Evolutionary conservation across 2,113 vertebrate species (phyloP).

Genomic region (Pygoscelis adeliae): DNA sequence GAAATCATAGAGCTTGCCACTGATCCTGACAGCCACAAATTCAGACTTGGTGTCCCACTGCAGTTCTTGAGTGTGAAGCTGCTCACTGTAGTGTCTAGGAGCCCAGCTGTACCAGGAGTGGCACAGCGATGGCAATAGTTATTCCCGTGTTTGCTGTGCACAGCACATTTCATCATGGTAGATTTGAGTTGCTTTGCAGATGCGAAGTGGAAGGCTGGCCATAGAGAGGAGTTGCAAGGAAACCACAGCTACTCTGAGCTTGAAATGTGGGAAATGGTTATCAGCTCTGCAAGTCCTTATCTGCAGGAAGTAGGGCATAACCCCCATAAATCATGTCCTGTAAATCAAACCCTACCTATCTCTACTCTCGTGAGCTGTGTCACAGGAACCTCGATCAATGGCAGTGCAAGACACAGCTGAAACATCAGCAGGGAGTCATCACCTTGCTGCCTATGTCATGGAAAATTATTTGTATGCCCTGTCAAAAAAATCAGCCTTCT

Average conservation of each 20-base stretch:
- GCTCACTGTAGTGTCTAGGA: neutral
- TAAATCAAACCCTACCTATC: neutral
- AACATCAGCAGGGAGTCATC: neutral
- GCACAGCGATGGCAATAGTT: accelerated
- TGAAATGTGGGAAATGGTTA: neutral
- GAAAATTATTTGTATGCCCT: neutral
- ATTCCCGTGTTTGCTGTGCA: accelerated
- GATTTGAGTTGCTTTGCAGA: neutral
- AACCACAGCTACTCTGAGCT: neutral
- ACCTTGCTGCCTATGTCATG: neutral
- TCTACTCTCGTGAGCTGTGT: neutral
- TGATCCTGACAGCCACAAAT: neutral
- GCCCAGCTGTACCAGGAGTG: too few relatives aligned
- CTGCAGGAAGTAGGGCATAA: neutral
- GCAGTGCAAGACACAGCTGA: neutral
- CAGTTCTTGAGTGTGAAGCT: too few relatives aligned
- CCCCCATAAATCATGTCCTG: neutral
- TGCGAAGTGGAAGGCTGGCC: neutral
- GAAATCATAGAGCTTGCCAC: too few relatives aligned
- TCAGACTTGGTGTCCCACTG: too few relatives aligned
- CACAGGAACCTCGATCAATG: neutral
- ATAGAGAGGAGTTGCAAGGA: neutral
- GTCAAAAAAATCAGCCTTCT: neutral
- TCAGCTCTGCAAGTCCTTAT: neutral
- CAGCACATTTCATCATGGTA: accelerated